Evolutionary conservation across 2,888 invertebrate genomes (phyloP), one percentile per base, ranked within the genome.

Genomic region (Diaperis boleti): DNA sequence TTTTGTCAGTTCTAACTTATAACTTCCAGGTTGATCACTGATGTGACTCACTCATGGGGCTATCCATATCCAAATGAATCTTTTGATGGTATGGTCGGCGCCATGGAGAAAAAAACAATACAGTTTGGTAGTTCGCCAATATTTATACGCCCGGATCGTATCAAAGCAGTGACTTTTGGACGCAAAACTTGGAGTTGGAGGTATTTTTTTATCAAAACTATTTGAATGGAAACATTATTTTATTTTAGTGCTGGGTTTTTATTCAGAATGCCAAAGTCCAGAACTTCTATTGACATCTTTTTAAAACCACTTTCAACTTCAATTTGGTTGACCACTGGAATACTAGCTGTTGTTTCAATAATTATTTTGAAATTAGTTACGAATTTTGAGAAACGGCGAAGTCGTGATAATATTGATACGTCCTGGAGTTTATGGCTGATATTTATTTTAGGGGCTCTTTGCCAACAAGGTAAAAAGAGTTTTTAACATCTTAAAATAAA

Each of bases 71-170:
- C 69, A 6, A 72, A 79, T 60, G 75, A 74, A 5, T 72, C 67
- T 8, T 75, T 78, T 18, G 79, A 79, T 66, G 79, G 79, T 10
- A 55, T 79, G 35, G 78, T 78, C 2, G 75, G 76, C 7, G 76
- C 68, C 14, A 59, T 79, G 14, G 71, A 73, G 35, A 59, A 65
- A 17, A 65, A 66, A 14, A 8, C 59, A 52, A 59, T 75, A 4
- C 78, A 79, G 56, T 76, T 79, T 60, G 76, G 77, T 11, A 62
- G 69, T 13, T 77, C 78, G 1, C 75, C 77, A 3, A 45, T 78
- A 31, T 76, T 78, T 59, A 72, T 77, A 1, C 72, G 76, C 59
- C 54, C 59, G 7, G 78, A 77, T 22, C 69, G 78, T 62, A 65
- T 67, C n/a, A 60, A 70, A 22, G 67, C 74, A 13, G 69, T 79